phyloP scores from a whole-genome alignment of 2,888 invertebrate genomes.

The Cyrtodaria siliqua region DNA sequence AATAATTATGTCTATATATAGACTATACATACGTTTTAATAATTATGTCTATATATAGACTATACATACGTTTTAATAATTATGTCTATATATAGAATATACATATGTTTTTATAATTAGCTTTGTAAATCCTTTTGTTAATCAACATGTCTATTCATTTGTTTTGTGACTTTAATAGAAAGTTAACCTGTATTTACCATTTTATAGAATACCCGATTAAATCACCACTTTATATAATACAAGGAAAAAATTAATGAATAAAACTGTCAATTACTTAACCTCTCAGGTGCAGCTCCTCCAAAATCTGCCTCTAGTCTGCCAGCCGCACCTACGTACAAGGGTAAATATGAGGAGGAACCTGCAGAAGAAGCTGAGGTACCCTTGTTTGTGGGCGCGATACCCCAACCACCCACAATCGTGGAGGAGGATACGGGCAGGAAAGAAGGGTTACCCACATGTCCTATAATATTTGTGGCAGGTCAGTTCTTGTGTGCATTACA shows the following conservation, averaged over 20 bases:
- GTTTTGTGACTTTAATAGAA: no score
- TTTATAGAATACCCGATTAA: background rate
- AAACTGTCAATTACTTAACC: no score
- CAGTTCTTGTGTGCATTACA: constrained; percentile 15
- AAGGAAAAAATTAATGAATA: background rate
- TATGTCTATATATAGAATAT: no score
- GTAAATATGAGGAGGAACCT: constrained; percentile 30
- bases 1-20: no score
- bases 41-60: no score
- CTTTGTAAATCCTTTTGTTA: no score
- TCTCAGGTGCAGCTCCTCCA: constrained; percentile 31
- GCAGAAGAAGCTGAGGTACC: constrained; percentile 22
- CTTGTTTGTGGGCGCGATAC: constrained; percentile 47
- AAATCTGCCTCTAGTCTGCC: constrained; percentile 36
- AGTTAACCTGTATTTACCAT: no score
- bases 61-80: no score
- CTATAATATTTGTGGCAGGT: constrained; percentile 89
- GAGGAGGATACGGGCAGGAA: constrained; percentile 80
- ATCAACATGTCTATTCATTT: no score
- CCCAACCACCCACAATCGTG: constrained; percentile 64
- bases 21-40: no score
- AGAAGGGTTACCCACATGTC: constrained; percentile 86
- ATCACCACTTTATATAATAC: background rate
- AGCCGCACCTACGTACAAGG: constrained; percentile 45
- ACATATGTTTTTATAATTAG: no score